Base-by-base conservation (phyloP, 2,113 vertebrate species). In the Otus sunia region DNA sequence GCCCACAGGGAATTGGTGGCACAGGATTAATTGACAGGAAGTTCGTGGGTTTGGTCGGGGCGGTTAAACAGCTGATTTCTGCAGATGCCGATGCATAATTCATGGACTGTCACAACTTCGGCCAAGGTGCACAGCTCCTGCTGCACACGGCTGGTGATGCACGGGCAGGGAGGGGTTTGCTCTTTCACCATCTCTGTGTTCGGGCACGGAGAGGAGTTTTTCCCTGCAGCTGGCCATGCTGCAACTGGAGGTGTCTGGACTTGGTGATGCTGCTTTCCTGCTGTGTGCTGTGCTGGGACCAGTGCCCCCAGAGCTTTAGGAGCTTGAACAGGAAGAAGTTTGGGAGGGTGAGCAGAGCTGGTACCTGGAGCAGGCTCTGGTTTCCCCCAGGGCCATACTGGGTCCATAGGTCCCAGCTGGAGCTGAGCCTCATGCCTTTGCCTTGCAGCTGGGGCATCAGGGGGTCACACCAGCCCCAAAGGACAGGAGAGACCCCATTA, bases 381-480 rank as follows among this genome's bases (percentile, higher is more conserved):
- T 59, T 79, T 75, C n/a, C 26, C 43, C 63, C 63, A 1, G 5
- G 26, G 32, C 32, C 18, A 3, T n/a, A 7, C 5, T 0, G 3
- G 26, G 47, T 91, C 32, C 20, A 1, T 26, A 11, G 2, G 0
- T 59, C 66, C 43, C 3, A 4, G 17, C 22, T 82, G 71, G 32
- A 86, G 20, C 60, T 32, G 22, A 86, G 68, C 72, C 34, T 80
- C 7, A 4, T 5, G 30, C 50, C 39, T 29, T 63, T 50, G n/a
- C 39, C 56, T 30, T 58, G 25, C 25, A 56, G 22, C 34, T 5
- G 0, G 1, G 20, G 25, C 29, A 34, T 52, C 50, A 18, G 53
- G 34, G 62, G 25, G 83, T 86, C 0, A 0, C 0, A 0, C 32
- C 37, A 91, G 30, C 64, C 58, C 41, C 2, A 14, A 62, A 80